phyloP scores from a whole-genome alignment of 1,140 invertebrate genomes.

The Musca domestica region DNA sequence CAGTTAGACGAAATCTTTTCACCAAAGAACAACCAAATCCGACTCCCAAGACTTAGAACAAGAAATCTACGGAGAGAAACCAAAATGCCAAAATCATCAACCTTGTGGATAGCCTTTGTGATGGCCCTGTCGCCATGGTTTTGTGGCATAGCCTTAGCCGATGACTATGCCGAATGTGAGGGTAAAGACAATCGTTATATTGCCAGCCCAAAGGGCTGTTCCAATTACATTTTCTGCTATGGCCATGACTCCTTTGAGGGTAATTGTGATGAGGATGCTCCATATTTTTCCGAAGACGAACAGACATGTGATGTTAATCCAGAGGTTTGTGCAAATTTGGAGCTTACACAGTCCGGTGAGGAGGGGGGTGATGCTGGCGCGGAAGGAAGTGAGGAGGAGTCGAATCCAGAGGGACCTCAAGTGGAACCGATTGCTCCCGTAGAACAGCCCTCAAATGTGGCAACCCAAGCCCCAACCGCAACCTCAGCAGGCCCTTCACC shows the following conservation, averaged over 20 bases:
- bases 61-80: too few species aligned
- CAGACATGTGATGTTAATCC: slow-evolving; percentile 33
- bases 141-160: slow-evolving; percentile 15
- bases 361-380: too few species aligned
- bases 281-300: slow-evolving; percentile 37
- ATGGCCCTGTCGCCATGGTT: too few species aligned
- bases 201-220: slow-evolving; percentile 37
- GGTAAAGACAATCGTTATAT: slow-evolving; percentile 33
- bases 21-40: too few species aligned
- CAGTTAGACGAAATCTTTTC: too few species aligned
- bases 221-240: slow-evolving; percentile 40
- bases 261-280: slow-evolving; percentile 35
- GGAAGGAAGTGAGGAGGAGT: background rate
- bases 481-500: background rate
- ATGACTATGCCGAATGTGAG: slow-evolving; percentile 37
- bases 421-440: background rate
- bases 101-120: too few species aligned
- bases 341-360: too few species aligned
- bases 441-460: background rate
- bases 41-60: too few species aligned
- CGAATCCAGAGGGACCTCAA: background rate
- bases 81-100: too few species aligned
- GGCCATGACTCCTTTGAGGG: slow-evolving; percentile 38
- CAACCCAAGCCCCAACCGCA: background rate
- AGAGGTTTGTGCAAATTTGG: slow-evolving; percentile 29